Base-by-base conservation (phyloP, 2,888 invertebrate species). In the Desoria tigrina region DNA sequence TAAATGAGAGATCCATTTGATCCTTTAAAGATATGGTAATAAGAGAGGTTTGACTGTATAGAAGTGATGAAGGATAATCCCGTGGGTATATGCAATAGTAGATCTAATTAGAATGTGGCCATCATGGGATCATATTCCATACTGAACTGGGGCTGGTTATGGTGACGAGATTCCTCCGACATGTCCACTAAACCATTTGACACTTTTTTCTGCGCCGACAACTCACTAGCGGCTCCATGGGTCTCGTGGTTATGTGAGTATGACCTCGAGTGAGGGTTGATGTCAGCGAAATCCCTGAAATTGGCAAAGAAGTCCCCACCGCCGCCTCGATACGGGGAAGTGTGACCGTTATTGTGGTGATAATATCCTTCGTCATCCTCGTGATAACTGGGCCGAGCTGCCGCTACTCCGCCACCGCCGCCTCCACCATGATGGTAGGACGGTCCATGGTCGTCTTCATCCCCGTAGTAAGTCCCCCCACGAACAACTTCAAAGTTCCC, bases 231-330 rank as follows among this genome's bases (percentile, higher is more conserved):
- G 9, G 39, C 39, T n/a, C n/a, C n/a, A n/a, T n/a, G n/a, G 2
- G 73, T 70, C 67, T 74, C 74, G 49, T 71, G 69, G 42, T 69
- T 68, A 65, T 74, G 74, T 23, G 75, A 92, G 6, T 90, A 90
- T 1, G 87, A 84, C 78, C 90, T 90, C 0, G 89, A 86, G 0
- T 91, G 90, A 2, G 90, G 87, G 69, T 92, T 92, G 61, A 93
- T 92, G 77, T 93, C 93, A 0, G 93, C 92, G 78, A 93, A 93
- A 79, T 93, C 93, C 77, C 90, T 85, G 82, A 93, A 93, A 78
- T 92, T 91, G 3, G 91, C 90, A 78, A 93, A 92, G 78, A 92
- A 92, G 77, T 92, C 91, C 65, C 88, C 81, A 2, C 79, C 79
- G 11, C 66, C 69, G n/a, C 66, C 62, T 74, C 88, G 87, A 58